Evolutionary conservation across 2,888 invertebrate species (phyloP).

Genomic region (Diploptera punctata): DNA sequence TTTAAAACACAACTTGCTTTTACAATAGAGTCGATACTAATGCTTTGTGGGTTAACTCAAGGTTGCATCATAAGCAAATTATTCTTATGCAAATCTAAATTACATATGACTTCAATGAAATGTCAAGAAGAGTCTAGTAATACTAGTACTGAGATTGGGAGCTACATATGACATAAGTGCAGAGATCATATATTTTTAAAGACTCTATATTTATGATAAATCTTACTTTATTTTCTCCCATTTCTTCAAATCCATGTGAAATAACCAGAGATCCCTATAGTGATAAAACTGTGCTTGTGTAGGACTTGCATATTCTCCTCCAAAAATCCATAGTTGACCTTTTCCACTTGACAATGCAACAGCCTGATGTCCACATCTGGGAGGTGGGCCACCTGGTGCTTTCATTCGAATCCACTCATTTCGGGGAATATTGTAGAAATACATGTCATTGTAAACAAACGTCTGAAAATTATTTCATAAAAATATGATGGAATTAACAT

Average conservation of each 20-base stretch:
- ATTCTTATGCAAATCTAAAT: too few relatives aligned
- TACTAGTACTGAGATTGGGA: too few relatives aligned
- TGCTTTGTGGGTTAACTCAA: too few relatives aligned
- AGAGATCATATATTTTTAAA: not conserved
- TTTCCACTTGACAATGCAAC: conserved; percentile 74
- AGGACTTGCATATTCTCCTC: conserved; percentile 92
- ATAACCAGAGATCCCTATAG: conserved; percentile 91
- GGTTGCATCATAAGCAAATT: too few relatives aligned
- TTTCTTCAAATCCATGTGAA: conserved; percentile 72
- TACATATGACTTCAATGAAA: too few relatives aligned
- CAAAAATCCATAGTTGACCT: conserved; percentile 82
- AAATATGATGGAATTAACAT: too few relatives aligned
- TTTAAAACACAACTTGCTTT: too few relatives aligned
- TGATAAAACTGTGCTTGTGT: conserved; percentile 93
- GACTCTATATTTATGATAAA: not conserved
- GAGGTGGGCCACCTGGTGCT: conserved; percentile 86
- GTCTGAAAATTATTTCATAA: too few relatives aligned
- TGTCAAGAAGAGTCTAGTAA: too few relatives aligned
- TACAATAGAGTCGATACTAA: too few relatives aligned
- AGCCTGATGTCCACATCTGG: conserved; percentile 89
- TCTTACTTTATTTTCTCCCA: conserved; percentile 79
- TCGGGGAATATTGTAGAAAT: conserved; percentile 79
- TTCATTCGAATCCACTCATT: conserved; percentile 82
- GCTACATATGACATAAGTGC: not conserved
- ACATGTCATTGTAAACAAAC: conserved; percentile 84